A percentile compares a stretch with the other conserved stretches of the same genome.
These are phyloP conservation scores for Elymnias hypermnestra DNA, from an alignment of 1,140 invertebrate genomes.

Conservation along the genomic window DNA sequence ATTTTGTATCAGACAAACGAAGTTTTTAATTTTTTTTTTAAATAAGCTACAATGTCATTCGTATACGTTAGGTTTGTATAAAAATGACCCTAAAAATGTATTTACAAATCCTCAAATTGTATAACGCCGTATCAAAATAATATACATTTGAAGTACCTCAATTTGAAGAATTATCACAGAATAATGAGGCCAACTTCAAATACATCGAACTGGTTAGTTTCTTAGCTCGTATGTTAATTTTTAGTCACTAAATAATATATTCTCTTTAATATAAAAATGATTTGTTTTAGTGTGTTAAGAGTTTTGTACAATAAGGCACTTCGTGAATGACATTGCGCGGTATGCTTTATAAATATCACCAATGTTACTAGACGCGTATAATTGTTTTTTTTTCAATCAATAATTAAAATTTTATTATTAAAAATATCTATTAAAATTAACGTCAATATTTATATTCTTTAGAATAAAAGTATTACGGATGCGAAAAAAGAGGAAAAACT, in stretches of 20 bases:
- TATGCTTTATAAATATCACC: constrained; percentile 15
- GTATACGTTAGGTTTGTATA: constrained; percentile 10
- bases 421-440: too few relatives aligned
- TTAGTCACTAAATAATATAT: constrained; percentile 19
- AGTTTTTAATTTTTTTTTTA: background rate
- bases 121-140: background rate
- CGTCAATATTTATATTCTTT: too few relatives aligned
- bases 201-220: constrained; percentile 24
- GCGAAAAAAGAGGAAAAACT: too few relatives aligned
- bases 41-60: constrained; percentile 52
- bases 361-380: constrained; percentile 6
- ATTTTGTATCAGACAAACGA: too few relatives aligned
- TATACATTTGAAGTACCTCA: constrained; percentile 61
- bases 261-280: constrained; percentile 28
- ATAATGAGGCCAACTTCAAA: constrained; percentile 67
- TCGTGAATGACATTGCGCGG: constrained; percentile 65
- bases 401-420: too few relatives aligned
- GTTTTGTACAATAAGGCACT: constrained; percentile 43
- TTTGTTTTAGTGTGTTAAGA: constrained; percentile 21
- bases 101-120: constrained; percentile 17
- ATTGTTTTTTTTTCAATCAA: background rate
- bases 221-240: constrained; percentile 20
- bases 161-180: constrained; percentile 71
- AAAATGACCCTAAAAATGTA: constrained; percentile 10
- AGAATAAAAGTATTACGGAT: too few relatives aligned